phyloP scores from a whole-genome alignment of 2,113 vertebrate species.

The Heterocephalus glaber region DNA sequence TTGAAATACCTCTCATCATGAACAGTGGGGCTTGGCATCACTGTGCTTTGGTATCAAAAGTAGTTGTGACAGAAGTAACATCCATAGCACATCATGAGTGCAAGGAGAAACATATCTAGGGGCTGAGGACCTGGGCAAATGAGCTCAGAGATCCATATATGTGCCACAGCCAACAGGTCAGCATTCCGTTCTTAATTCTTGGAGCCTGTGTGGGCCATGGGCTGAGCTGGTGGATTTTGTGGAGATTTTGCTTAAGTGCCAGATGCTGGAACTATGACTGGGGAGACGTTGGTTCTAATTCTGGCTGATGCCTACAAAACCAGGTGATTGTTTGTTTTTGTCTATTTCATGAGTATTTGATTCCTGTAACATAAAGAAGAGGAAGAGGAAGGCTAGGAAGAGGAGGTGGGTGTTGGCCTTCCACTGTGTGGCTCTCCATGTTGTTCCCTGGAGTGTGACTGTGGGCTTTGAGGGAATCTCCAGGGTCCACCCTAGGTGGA shows the following conservation, averaged over 20 bases:
- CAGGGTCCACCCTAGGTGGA: neutral
- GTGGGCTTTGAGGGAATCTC: neutral
- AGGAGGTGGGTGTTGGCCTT: too few relatives aligned
- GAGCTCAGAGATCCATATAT: neutral
- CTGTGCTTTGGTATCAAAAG: neutral
- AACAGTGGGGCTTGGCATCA: neutral
- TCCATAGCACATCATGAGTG: fast-evolving
- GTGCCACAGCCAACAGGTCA: neutral
- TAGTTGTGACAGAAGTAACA: neutral
- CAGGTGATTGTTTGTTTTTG: neutral
- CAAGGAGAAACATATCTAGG: neutral
- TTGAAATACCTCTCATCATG: neutral
- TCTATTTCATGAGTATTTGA: neutral
- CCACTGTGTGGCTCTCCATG: neutral
- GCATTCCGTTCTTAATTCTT: neutral
- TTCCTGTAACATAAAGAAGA: neutral
- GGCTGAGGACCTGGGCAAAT: neutral
- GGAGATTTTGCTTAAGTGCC: neutral
- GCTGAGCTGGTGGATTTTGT: neutral
- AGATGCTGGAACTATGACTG: neutral
- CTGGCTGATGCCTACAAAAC: neutral
- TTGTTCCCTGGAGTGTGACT: neutral
- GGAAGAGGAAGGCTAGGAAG: neutral
- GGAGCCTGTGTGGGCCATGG: neutral
- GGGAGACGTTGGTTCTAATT: neutral